phyloP scores from a whole-genome alignment of 2,797 vertebrate genomes.

The Chelon labrosus region DNA sequence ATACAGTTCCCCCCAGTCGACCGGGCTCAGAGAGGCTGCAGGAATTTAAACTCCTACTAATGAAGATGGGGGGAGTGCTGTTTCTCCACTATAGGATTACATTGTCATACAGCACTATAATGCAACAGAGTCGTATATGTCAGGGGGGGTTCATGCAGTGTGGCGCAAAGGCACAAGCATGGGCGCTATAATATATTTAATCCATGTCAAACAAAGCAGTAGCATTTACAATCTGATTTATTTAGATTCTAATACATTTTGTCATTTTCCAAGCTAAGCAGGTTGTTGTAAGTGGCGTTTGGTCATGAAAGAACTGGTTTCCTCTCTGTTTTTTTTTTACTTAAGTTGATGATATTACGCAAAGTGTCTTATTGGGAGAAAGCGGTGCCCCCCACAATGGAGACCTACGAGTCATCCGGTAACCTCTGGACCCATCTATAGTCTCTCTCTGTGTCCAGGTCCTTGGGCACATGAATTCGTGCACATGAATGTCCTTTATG shows the following conservation, averaged over 20 bases:
- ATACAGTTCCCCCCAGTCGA: constrained; percentile 83
- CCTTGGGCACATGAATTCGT: not conserved
- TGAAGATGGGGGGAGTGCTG: constrained; percentile 75
- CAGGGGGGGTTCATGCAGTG: constrained; percentile 8
- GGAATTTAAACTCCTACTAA: constrained; percentile 82
- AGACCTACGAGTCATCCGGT: not conserved
- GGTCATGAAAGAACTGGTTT: not conserved
- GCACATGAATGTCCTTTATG: constrained; percentile 8
- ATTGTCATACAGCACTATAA: constrained; percentile 73
- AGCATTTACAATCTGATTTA: constrained; percentile 7
- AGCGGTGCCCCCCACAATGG: not conserved
- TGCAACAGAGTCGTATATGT: constrained; percentile 55
- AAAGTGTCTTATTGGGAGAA: not conserved
- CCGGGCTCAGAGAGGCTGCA: constrained; percentile 76
- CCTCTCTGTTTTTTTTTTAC: not conserved
- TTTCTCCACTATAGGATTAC: constrained; percentile 77
- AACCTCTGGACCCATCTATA: constrained; percentile 3
- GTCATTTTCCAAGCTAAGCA: not conserved
- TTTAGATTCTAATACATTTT: constrained; percentile 12
- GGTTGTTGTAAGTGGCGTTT: constrained; percentile 11
- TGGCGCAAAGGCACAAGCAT: constrained; percentile 7
- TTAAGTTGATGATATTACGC: not conserved
- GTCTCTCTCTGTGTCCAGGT: constrained; percentile 17
- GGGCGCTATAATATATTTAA: constrained; percentile 3
- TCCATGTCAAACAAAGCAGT: not conserved